Base-by-base conservation (phyloP, 23 tunicate genomes). In the Oikopleura albicans region DNA sequence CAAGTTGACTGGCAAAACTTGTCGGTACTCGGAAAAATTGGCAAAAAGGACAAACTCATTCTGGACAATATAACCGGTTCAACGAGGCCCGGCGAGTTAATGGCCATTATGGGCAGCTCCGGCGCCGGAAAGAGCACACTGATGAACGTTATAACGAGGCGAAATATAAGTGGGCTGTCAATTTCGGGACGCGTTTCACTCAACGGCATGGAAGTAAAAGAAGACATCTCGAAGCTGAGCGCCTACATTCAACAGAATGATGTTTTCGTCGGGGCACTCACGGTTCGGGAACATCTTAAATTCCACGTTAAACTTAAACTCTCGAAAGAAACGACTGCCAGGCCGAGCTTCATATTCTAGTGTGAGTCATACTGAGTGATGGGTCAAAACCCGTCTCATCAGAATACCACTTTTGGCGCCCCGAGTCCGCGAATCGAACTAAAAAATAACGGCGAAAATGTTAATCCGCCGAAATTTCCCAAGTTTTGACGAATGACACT, bases 171-270 rank as follows among this genome's bases (percentile, higher is more conserved):
- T 37, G 79, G 79, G 31, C 31, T 71, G 37, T 22, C 79, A 16
- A 71, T 71, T 37, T 22, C 79, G 4, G 79, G 79, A 27, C 27
- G 35, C 28, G 79, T 71, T 34, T 34, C 27, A 71, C 37, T 71
- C 4, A 71, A 29, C 79, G 79, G 79, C 2, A 37, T 71, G 33
- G 35, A 29, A 12, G 2, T 71, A 4, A 29, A 29, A 31, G 79
- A 71, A 71, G 79, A 71, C 37, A 71, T 71, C 2, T 12, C 34
- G 34, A 16, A 71, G 4, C 27, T 71, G 4, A 12, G 34, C 4
- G 79, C 79, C 4, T 71, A 71, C 31, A 71, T 71, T 71, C 79
- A 71, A 71, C 79, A 71, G 37, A 71, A 71, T 29, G 79, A 71
- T 71, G 79, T 71, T 71, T 71, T 71, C 37, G 35, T 71, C 2